Conservation (phyloP, 2,113 vertebrate species). For the Dryoscopus gambensis region DNA sequence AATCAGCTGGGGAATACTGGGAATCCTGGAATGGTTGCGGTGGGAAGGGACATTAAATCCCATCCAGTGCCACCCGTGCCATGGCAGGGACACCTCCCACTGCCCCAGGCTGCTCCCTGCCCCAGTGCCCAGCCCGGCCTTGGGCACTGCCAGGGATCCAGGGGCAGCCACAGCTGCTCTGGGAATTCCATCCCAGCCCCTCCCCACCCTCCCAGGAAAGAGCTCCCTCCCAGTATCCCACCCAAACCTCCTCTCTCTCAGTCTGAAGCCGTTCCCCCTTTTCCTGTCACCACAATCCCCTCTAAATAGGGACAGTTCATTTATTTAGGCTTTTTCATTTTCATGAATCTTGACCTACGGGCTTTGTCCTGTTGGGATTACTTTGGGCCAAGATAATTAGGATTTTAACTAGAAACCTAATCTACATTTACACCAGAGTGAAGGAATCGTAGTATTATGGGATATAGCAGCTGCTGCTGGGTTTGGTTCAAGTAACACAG, state of each 20-base stretch:
- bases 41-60: background rate
- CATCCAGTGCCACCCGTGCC: background rate
- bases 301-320: background rate
- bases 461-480: background rate
- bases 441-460: background rate
- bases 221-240: background rate
- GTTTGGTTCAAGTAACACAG: background rate
- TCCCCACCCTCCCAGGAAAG: background rate
- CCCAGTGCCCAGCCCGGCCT: background rate
- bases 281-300: background rate
- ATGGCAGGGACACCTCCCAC: background rate
- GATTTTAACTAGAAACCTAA: background rate
- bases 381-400: background rate
- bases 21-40: background rate
- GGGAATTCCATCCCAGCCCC: background rate
- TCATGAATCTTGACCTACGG: background rate
- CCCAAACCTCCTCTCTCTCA: accelerated
- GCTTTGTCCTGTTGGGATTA: background rate
- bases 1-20: background rate
- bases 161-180: background rate
- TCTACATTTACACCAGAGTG: background rate
- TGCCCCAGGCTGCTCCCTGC: background rate
- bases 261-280: no score
- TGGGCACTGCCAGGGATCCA: background rate
- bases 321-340: background rate